Evolutionary conservation across 2,113 vertebrate species (phyloP).

Genomic region (Baryphthengus martii): DNA sequence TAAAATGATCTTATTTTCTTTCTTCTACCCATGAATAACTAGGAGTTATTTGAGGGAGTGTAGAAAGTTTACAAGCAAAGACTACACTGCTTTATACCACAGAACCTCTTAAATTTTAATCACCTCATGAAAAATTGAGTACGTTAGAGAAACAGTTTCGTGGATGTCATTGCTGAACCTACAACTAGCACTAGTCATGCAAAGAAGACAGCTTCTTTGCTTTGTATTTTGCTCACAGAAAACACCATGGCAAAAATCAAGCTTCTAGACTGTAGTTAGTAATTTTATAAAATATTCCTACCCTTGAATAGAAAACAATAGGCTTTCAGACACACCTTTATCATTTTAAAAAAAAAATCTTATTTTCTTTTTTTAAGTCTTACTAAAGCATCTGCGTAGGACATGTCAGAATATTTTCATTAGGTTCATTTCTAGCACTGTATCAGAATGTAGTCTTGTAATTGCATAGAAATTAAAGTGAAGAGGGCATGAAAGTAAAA

Average conservation of each 20-base stretch:
- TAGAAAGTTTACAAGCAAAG: neutral
- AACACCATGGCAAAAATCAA: neutral
- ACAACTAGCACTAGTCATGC: neutral
- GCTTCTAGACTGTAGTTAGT: neutral
- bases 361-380: neutral
- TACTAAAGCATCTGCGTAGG: neutral
- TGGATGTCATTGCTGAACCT: neutral
- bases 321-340: neutral
- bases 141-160: neutral
- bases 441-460: neutral
- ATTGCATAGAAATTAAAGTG: neutral
- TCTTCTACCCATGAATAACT: neutral
- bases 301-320: neutral
- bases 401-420: neutral
- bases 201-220: neutral
- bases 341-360: neutral
- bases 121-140: neutral
- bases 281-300: neutral
- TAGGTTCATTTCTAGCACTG: neutral
- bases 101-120: neutral
- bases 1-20: neutral
- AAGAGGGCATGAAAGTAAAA: neutral
- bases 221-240: neutral
- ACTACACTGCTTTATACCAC: neutral
- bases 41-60: neutral